Conservation (phyloP, 2,888 invertebrate species). For the Sinotaia quadrata region DNA sequence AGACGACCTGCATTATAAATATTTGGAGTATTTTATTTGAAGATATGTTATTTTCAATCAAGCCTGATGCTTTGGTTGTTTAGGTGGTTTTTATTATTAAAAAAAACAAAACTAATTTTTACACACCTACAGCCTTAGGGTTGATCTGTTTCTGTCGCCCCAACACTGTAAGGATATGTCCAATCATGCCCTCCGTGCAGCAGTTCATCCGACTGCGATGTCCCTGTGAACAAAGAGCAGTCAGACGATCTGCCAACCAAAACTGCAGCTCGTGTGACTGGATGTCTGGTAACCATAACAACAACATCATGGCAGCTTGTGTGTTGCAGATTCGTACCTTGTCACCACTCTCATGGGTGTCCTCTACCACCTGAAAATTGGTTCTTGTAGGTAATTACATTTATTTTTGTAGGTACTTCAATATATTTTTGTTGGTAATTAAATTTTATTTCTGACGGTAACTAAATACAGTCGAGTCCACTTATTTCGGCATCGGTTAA, state of each 20-base stretch:
- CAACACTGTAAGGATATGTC: slow-evolving; percentile 74
- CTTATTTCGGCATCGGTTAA: too few species aligned
- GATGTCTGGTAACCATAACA: slow-evolving; percentile 75
- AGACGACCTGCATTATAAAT: slow-evolving; percentile 75
- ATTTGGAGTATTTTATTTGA: not conserved
- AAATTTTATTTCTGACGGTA: too few species aligned
- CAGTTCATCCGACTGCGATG: slow-evolving; percentile 75
- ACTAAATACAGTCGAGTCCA: too few species aligned
- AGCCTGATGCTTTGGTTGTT: too few species aligned
- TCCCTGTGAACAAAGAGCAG: slow-evolving; percentile 67
- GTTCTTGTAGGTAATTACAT: too few species aligned
- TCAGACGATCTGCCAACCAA: slow-evolving; percentile 72
- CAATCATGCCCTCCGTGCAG: slow-evolving; percentile 75
- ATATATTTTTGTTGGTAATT: too few species aligned
- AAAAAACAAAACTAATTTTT: not conserved
- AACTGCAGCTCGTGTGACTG: slow-evolving; percentile 70
- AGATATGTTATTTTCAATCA: too few species aligned
- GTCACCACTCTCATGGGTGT: slow-evolving; percentile 52
- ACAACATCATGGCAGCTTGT: slow-evolving; percentile 74
- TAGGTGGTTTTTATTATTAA: too few species aligned
- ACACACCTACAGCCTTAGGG: slow-evolving; percentile 70
- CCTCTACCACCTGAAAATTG: slow-evolving; percentile 57
- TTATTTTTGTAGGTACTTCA: too few species aligned
- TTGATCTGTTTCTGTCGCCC: slow-evolving; percentile 72
- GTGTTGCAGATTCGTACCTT: slow-evolving; percentile 68